Percentiles rank a stretch among this genome's conserved stretches.
These are phyloP conservation scores for Tenualosa ilisha DNA, from an alignment of 2,797 vertebrate species.

Conservation along the genomic window DNA sequence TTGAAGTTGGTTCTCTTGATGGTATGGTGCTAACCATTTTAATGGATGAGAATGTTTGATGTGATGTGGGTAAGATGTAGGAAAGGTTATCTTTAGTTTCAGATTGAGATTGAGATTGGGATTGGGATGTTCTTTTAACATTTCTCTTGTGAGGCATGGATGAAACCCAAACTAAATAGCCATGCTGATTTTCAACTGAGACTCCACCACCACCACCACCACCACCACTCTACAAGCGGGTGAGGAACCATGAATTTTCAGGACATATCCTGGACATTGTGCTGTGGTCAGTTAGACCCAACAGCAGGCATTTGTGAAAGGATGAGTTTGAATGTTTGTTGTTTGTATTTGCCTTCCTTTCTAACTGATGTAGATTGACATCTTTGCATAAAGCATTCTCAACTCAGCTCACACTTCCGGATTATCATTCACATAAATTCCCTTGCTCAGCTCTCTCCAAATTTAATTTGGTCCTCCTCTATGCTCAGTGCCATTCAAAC, in stretches of 20 bases:
- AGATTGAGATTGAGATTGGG: background rate
- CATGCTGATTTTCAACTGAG: background rate
- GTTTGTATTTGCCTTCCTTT: background rate
- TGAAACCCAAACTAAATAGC: background rate
- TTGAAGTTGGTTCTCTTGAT: background rate
- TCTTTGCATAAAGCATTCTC: background rate
- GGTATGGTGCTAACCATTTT: background rate
- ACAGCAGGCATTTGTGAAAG: background rate
- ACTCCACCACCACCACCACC: background rate
- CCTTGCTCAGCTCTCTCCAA: background rate
- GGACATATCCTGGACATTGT: background rate
- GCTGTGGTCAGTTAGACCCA: background rate
- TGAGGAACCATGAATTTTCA: background rate
- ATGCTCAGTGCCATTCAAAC: constrained; percentile 23
- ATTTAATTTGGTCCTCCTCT: background rate
- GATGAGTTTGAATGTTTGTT: background rate
- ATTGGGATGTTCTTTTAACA: background rate
- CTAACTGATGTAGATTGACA: background rate
- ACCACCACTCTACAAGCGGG: too few species aligned
- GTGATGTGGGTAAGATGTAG: background rate
- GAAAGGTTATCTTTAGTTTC: background rate
- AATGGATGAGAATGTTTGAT: background rate
- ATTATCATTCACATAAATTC: background rate
- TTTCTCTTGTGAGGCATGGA: background rate
- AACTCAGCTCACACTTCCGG: background rate